Evolutionary conservation across 2,888 invertebrate species (phyloP).

Genomic region (Acanthosepion lycidas): DNA sequence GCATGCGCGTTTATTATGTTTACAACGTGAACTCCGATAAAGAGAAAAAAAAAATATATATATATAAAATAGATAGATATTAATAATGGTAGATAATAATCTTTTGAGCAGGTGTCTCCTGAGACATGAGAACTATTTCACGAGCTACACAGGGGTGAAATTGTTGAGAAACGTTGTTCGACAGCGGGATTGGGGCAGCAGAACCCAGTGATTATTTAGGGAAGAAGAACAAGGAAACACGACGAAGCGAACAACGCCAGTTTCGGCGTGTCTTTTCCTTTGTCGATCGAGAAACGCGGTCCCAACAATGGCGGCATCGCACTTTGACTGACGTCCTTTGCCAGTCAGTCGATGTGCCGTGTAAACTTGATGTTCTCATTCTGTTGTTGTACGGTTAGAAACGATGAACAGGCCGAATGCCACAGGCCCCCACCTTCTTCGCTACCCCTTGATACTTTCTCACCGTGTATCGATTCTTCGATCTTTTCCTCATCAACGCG

Average conservation of each 20-base stretch:
- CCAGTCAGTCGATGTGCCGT: not conserved
- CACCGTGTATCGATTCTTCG: not conserved
- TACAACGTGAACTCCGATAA: too few species aligned
- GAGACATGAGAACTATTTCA: too few species aligned
- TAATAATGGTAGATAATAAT: too few species aligned
- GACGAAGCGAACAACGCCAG: not conserved
- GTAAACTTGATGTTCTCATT: not conserved
- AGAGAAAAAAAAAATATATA: too few species aligned
- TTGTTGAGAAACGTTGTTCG: too few species aligned
- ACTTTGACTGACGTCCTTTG: not conserved
- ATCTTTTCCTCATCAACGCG: constrained; percentile 33
- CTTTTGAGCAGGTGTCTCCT: too few species aligned
- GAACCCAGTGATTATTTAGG: not conserved
- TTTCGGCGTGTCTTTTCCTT: not conserved
- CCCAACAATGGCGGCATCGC: not conserved
- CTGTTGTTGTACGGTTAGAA: not conserved
- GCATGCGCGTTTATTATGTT: too few species aligned
- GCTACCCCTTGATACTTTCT: not conserved
- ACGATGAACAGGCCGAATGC: not conserved
- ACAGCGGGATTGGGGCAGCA: too few species aligned
- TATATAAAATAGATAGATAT: too few species aligned
- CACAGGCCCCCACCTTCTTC: not conserved
- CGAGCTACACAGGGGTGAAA: too few species aligned
- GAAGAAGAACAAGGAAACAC: not conserved
- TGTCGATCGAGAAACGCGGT: not conserved